Percentiles rank a stretch among this genome's conserved stretches.
phyloP scores from a whole-genome alignment of 2,797 vertebrate genomes.

The Darevskia mixta region DNA sequence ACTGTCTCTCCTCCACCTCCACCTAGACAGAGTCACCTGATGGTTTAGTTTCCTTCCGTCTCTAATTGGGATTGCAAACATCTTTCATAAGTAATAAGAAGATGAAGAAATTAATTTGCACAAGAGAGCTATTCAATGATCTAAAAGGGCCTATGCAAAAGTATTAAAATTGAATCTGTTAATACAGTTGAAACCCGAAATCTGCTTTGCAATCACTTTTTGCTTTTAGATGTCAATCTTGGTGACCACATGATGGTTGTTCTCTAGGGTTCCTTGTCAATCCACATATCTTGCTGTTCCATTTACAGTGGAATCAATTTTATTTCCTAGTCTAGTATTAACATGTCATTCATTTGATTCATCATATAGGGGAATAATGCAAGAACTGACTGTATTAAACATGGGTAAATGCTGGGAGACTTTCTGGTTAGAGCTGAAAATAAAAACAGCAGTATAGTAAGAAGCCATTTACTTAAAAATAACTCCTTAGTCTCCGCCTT shows the following conservation, averaged over 20 bases:
- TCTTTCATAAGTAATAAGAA: not conserved
- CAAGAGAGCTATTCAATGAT: not conserved
- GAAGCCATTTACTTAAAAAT: too few species aligned
- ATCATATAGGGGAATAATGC: not conserved
- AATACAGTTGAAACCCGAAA: not conserved
- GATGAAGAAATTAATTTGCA: not conserved
- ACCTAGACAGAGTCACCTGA: too few species aligned
- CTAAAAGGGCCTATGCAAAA: not conserved
- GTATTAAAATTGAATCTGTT: not conserved
- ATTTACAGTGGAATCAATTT: not conserved
- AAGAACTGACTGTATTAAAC: not conserved
- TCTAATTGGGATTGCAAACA: not conserved
- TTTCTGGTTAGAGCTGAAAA: not conserved
- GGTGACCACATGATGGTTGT: not conserved
- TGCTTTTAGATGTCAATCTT: not conserved
- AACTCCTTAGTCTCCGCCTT: too few species aligned
- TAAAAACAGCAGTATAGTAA: not conserved
- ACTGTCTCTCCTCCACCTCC: not conserved
- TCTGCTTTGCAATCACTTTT: not conserved
- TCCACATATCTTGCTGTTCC: not conserved
- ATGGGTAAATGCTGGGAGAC: not conserved
- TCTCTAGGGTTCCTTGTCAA: not conserved
- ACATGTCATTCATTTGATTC: not conserved
- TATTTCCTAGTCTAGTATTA: not conserved
- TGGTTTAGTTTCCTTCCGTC: too few species aligned